Conservation (phyloP, 2,888 invertebrate species). For the Physocephala rufipes region DNA sequence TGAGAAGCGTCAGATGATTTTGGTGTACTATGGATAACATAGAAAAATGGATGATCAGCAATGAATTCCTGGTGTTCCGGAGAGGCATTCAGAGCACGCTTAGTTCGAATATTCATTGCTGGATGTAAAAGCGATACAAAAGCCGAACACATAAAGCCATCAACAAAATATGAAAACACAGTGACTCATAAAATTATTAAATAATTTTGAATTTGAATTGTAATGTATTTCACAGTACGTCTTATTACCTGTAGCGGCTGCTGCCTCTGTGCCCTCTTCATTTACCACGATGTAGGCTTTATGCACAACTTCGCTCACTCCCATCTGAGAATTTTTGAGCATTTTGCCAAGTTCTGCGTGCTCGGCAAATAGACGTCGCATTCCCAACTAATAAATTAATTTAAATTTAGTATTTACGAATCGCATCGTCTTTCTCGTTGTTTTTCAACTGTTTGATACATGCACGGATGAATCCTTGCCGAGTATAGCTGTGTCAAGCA, state of each 20-base stretch:
- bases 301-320: slow-evolving; percentile 79
- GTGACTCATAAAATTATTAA: too few species aligned
- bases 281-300: slow-evolving; percentile 89
- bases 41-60: slow-evolving; percentile 59
- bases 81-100: slow-evolving; percentile 19
- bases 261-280: slow-evolving; percentile 89
- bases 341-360: slow-evolving; percentile 73
- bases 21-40: slow-evolving; percentile 44
- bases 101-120: slow-evolving; percentile 22
- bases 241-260: slow-evolving; percentile 69
- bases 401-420: not conserved
- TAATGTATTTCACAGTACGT: too few species aligned
- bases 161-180: too few species aligned
- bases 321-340: slow-evolving; percentile 62
- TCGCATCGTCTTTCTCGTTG: too few species aligned
- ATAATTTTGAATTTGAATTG: too few species aligned
- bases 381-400: slow-evolving; percentile 69
- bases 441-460: too few species aligned
- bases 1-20: not conserved
- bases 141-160: not conserved
- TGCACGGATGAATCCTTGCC: too few species aligned
- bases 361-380: slow-evolving; percentile 72
- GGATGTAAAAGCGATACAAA: slow-evolving; percentile 5
- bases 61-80: slow-evolving; percentile 49
- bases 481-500: too few species aligned